These are phyloP conservation scores for Harmothoe impar DNA, from an alignment of 2,888 invertebrate species.

Conservation along the genomic window DNA sequence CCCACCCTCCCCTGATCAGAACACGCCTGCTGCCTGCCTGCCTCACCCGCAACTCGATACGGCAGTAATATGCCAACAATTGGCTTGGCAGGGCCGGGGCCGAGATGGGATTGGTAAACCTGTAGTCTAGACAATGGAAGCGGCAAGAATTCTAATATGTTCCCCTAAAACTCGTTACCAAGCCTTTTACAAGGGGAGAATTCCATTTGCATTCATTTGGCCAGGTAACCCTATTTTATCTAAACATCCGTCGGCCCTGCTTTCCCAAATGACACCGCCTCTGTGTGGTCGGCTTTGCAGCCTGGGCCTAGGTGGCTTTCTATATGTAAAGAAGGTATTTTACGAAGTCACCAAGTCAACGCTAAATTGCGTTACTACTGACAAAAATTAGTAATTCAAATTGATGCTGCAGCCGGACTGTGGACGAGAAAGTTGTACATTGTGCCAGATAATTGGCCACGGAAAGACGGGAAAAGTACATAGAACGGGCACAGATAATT, in stretches of 20 bases:
- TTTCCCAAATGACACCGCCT: neutral
- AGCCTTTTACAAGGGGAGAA: slow-evolving; percentile 31
- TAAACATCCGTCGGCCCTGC: neutral
- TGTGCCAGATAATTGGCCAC: too few species aligned
- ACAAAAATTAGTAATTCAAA: too few species aligned
- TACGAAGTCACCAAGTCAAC: neutral
- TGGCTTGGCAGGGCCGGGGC: neutral
- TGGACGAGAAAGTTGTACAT: too few species aligned
- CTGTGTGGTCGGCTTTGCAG: neutral
- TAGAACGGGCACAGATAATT: too few species aligned
- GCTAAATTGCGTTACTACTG: neutral
- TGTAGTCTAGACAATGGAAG: slow-evolving; percentile 20
- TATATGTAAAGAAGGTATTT: slow-evolving; percentile 26
- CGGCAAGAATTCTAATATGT: slow-evolving; percentile 44
- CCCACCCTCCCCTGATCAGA: neutral
- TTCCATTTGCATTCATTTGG: slow-evolving; percentile 55
- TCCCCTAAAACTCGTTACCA: neutral
- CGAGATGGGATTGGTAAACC: slow-evolving; percentile 24
- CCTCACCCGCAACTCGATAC: neutral
- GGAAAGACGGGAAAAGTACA: too few species aligned
- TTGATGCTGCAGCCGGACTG: too few species aligned
- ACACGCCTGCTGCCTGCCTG: slow-evolving; percentile 7
- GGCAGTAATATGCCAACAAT: slow-evolving; percentile 40
- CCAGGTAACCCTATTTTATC: slow-evolving; percentile 45
- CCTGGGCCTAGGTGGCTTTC: neutral